phyloP scores from a whole-genome alignment of 1,140 invertebrate species.

The Cyphomyrmex costatus region DNA sequence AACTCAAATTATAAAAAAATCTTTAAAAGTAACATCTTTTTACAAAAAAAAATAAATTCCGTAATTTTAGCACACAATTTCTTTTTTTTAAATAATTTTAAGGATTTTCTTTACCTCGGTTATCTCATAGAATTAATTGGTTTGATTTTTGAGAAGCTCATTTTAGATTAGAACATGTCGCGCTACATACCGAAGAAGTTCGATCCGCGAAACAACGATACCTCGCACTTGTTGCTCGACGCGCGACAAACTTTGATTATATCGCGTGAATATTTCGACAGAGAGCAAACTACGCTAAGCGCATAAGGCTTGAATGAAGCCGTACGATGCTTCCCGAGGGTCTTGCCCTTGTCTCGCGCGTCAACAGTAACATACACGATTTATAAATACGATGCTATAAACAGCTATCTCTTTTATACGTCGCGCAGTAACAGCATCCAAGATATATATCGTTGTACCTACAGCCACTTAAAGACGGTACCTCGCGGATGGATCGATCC shows the following conservation, averaged over 20 bases:
- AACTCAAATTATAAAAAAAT: neutral
- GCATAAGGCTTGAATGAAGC: neutral
- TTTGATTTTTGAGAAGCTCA: neutral
- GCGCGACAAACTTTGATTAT: constrained; percentile 9
- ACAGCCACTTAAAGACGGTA: neutral
- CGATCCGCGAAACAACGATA: neutral
- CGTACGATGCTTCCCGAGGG: neutral
- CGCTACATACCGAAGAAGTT: neutral
- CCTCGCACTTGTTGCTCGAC: constrained; percentile 35
- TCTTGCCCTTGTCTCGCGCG: constrained; percentile 18
- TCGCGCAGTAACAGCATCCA: neutral
- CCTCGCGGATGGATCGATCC: neutral
- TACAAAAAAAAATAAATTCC: neutral
- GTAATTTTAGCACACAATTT: neutral
- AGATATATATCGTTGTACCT: neutral
- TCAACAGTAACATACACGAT: neutral
- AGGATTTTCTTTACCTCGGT: neutral
- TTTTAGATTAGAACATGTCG: neutral
- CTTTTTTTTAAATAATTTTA: no score
- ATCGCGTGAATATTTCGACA: constrained; percentile 18
- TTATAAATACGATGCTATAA: constrained; percentile 15
- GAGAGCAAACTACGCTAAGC: neutral
- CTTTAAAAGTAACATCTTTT: neutral
- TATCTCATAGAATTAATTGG: neutral
- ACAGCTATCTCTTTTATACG: neutral